Evolutionary conservation across 2,888 invertebrate genomes (phyloP).

Genomic region (Prosapia bicincta): DNA sequence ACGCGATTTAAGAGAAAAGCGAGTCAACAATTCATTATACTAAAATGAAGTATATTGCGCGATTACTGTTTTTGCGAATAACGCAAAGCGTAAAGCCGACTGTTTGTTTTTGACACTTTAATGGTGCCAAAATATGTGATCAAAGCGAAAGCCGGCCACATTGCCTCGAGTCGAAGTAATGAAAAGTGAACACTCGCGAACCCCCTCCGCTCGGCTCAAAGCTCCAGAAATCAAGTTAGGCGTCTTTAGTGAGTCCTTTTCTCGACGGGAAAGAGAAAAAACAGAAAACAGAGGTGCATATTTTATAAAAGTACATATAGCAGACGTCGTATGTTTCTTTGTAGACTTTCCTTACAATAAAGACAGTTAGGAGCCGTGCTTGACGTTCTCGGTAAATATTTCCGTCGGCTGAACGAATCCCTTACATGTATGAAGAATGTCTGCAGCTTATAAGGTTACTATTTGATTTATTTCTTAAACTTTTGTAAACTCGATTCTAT

Average conservation of each 20-base stretch:
- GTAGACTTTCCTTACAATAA: not conserved
- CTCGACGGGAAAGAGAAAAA: not conserved
- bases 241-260: not conserved
- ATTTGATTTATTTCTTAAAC: not conserved
- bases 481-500: not conserved
- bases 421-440: not conserved
- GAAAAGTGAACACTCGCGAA: not conserved
- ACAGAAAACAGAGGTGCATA: not conserved
- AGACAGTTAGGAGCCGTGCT: not conserved
- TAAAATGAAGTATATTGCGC: too few species aligned
- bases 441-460: not conserved
- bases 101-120: not conserved
- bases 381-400: not conserved
- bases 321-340: not conserved
- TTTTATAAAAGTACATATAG: not conserved
- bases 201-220: not conserved
- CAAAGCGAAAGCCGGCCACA: not conserved
- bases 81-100: not conserved
- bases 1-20: too few species aligned
- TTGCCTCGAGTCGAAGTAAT: not conserved
- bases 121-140: not conserved
- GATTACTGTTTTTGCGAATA: too few species aligned
- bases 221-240: not conserved
- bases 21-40: too few species aligned
- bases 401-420: not conserved